These are phyloP conservation scores for Cyanocitta stelleri DNA, from an alignment of 2,113 vertebrate genomes.

Conservation along the genomic window DNA sequence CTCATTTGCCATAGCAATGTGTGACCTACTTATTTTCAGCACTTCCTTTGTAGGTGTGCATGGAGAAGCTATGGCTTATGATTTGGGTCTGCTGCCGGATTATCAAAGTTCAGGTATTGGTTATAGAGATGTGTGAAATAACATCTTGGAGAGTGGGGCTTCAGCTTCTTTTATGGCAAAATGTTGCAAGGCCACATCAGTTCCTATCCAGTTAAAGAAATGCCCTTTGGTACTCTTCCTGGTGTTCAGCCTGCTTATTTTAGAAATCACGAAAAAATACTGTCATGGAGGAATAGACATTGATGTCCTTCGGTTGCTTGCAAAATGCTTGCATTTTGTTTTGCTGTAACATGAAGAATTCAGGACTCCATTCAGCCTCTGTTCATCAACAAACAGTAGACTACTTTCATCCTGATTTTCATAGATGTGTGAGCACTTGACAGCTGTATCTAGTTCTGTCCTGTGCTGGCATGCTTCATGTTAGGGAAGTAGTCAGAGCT, in stretches of 20 bases:
- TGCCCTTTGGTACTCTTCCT: not conserved
- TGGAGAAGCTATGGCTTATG: not conserved
- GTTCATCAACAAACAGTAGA: not conserved
- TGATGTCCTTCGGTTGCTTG: not conserved
- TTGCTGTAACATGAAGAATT: not conserved
- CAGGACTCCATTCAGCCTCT: not conserved
- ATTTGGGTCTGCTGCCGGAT: not conserved
- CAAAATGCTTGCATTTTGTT: not conserved
- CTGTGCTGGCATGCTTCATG: accelerated
- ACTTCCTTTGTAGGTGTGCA: not conserved
- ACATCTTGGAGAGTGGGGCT: not conserved
- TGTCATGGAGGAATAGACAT: not conserved
- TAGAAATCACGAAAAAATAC: not conserved
- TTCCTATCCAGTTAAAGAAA: not conserved
- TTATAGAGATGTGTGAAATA: not conserved
- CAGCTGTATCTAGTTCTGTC: not conserved
- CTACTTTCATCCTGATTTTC: not conserved
- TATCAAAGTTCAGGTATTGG: not conserved
- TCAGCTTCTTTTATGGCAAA: not conserved
- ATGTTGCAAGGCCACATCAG: not conserved
- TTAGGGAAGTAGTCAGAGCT: not conserved
- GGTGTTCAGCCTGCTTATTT: not conserved
- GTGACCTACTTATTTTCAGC: not conserved
- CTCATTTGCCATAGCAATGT: not conserved
- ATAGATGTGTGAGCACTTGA: not conserved